Conservation (phyloP, 2,797 vertebrate genomes). For the Melanotaenia parkinsoni region DNA sequence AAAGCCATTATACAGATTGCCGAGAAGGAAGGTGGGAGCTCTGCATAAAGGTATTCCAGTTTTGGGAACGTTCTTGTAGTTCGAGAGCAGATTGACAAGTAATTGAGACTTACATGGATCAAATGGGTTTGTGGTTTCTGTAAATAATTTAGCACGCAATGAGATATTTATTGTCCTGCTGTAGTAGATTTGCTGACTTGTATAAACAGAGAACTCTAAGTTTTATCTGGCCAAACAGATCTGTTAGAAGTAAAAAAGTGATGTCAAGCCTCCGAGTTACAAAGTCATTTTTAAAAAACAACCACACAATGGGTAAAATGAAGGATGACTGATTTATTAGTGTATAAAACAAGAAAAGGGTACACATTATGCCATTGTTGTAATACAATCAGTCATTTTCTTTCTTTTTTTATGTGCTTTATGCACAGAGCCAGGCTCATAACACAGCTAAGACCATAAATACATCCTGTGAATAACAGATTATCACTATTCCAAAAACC, state of each 20-base stretch:
- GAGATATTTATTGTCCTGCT: conserved; percentile 26
- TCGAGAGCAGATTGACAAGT: conserved; percentile 24
- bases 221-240: conserved; percentile 15
- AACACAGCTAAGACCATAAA: conserved; percentile 20
- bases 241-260: background rate
- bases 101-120: conserved; percentile 20
- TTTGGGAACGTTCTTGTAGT: conserved; percentile 34
- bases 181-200: conserved; percentile 11
- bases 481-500: conserved; percentile 10
- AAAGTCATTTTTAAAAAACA: conserved; percentile 7
- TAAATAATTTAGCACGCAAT: conserved; percentile 35
- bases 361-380: conserved; percentile 31
- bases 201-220: conserved; percentile 1
- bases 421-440: conserved; percentile 35
- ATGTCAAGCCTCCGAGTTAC: background rate
- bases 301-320: conserved; percentile 8
- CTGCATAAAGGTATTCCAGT: conserved; percentile 51
- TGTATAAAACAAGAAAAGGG: conserved; percentile 62
- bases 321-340: conserved; percentile 61
- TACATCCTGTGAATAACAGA: conserved; percentile 26
- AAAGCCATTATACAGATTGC: conserved; percentile 41
- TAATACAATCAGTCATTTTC: conserved; percentile 29
- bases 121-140: conserved; percentile 25
- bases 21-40: conserved; percentile 19
- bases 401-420: conserved; percentile 37